These are phyloP conservation scores for Peromyscus attwateri DNA, from an alignment of 2,797 vertebrate species.

Conservation along the genomic window DNA sequence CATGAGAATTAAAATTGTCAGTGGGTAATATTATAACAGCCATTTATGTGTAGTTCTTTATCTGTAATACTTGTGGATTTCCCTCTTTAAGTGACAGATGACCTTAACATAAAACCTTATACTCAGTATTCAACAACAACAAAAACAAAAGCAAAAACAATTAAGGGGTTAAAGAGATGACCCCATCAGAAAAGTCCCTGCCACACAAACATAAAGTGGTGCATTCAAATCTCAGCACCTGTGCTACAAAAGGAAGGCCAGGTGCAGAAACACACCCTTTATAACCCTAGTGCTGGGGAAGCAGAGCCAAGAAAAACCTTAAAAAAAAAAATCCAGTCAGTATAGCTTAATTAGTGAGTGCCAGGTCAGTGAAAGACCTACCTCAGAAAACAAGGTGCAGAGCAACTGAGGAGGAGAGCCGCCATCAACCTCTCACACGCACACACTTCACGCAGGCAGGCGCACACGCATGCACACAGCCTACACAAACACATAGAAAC, in stretches of 20 bases:
- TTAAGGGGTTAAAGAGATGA: background rate
- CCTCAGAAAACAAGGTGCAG: background rate
- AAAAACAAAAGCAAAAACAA: too few relatives aligned
- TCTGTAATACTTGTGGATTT: background rate
- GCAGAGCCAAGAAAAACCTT: background rate
- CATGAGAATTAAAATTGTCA: slow-evolving; percentile 20
- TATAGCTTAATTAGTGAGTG: background rate
- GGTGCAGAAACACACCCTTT: background rate
- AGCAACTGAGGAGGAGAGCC: background rate
- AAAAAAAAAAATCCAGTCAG: background rate
- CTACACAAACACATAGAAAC: background rate
- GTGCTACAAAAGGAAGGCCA: background rate
- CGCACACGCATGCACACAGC: fast-evolving
- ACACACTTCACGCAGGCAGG: background rate
- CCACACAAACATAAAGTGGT: background rate
- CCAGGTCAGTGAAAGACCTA: background rate
- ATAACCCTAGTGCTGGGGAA: background rate
- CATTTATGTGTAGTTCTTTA: background rate
- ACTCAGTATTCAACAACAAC: background rate
- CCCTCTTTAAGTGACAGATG: background rate
- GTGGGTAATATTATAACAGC: background rate
- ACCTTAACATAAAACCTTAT: slow-evolving; percentile 4
- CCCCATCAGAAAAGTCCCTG: background rate
- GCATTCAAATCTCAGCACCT: background rate
- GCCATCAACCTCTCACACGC: background rate